Conservation (phyloP, 2,797 vertebrate genomes). For the Pipistrellus pygmaeus region DNA sequence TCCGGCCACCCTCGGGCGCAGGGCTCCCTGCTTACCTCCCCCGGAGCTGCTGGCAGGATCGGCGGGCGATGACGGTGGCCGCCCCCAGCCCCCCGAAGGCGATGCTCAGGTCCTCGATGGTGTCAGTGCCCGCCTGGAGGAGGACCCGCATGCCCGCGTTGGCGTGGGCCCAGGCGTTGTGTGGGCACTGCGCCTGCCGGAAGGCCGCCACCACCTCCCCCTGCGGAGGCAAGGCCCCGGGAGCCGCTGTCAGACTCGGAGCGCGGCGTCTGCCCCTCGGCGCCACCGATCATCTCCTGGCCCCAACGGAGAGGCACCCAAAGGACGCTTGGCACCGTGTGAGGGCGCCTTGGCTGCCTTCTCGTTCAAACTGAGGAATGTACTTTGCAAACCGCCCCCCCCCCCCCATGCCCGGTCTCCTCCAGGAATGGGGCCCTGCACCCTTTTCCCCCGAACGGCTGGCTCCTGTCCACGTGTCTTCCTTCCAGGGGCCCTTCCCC, state of each 20-base stretch:
- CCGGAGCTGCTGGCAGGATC: slow-evolving; percentile 86
- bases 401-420: too few species aligned
- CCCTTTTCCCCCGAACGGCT: neutral
- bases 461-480: rapidly evolving
- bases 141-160: slow-evolving; percentile 93
- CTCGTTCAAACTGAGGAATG: neutral
- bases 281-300: neutral
- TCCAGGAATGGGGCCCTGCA: neutral
- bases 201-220: slow-evolving; percentile 92
- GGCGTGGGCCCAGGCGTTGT: slow-evolving; percentile 91
- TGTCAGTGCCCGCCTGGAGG: slow-evolving; percentile 88
- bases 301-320: neutral
- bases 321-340: neutral
- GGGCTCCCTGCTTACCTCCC: slow-evolving; percentile 86
- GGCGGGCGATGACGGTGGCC: slow-evolving; percentile 85
- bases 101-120: slow-evolving; percentile 90
- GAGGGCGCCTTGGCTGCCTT: neutral
- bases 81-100: slow-evolving; percentile 91
- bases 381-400: neutral
- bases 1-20: neutral
- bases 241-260: neutral
- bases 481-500: neutral
- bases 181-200: slow-evolving; percentile 92
- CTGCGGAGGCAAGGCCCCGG: slow-evolving; percentile 83
- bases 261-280: neutral